Base-by-base conservation (phyloP, 2,113 vertebrate species). In the Zootoca vivipara region DNA sequence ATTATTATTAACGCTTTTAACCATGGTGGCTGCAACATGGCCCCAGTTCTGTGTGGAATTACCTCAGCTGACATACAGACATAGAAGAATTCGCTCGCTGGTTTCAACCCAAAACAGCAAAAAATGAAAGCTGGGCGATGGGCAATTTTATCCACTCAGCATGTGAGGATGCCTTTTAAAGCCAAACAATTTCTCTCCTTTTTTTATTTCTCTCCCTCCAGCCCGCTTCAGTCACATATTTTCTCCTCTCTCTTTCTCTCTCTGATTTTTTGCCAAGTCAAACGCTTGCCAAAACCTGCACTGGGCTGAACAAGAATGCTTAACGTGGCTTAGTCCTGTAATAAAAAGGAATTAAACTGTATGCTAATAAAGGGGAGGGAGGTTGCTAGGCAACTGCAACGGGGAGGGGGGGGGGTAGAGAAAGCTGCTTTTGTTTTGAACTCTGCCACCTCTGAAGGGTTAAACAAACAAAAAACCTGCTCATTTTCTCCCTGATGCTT, bases 271-370 rank as follows among this genome's bases (percentile, higher is more conserved):
- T 78, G 87, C 81, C 72, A 83, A 40, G 69, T 78, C 73, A 83
- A 83, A 77, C 30, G 62, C 81, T 83, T 88, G 58, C 87, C 73
- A 75, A 88, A 83, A 77, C 62, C 62, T 78, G 24, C 62, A 78
- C 42, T 56, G 73, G 70, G 62, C 62, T 78, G 81, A 78, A 88
- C 58, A 77, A 56, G 62, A 83, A 72, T 80, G 78, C 33, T 33
- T 70, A 80, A 77, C 30, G 38, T 38, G 81, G 73, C 81, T 88
- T 89, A 92, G 88, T 85, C 85, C 93, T 93, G 89, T 94, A 94
- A 94, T 95, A 93, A 94, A 94, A 94, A 93, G 92, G 93, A 94
- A 93, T 93, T 94, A 94, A 94, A 96, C 91, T 92, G 88, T 93
- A 95, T 95, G 95, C 94, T 95, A 95, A 95, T 95, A 94, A 83